phyloP scores from a whole-genome alignment of 2,797 vertebrate genomes.

The Melanogrammus aeglefinus region DNA sequence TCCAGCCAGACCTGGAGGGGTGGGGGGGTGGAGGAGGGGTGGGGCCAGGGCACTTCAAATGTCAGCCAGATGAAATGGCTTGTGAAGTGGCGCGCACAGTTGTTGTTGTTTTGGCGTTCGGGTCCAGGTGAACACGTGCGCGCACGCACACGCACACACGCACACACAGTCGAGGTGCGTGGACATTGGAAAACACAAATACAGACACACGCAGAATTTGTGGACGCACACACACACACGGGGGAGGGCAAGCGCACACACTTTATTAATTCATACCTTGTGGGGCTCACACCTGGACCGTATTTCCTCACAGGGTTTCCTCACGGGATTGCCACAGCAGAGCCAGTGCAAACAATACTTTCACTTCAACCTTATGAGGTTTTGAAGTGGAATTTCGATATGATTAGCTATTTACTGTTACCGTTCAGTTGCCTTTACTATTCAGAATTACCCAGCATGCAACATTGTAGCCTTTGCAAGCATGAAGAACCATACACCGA shows the following conservation, averaged over 20 bases:
- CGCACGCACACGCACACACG: not conserved
- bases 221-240: not conserved
- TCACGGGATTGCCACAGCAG: not conserved
- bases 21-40: not conserved
- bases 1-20: too few species aligned
- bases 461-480: not conserved
- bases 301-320: too few species aligned
- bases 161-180: not conserved
- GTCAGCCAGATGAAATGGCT: not conserved
- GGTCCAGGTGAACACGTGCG: not conserved
- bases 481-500: not conserved
- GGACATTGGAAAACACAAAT: not conserved
- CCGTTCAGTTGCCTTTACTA: not conserved
- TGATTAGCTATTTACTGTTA: not conserved
- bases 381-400: not conserved
- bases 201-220: not conserved
- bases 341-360: not conserved
- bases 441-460: not conserved
- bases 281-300: slow-evolving; percentile 13
- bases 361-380: not conserved
- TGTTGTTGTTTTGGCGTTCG: not conserved
- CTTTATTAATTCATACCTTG: slow-evolving; percentile 27
- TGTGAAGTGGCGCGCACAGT: slow-evolving; percentile 3
- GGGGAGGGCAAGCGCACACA: too few species aligned
- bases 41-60: not conserved